Base-by-base conservation (phyloP, 1,140 invertebrate species). In the Saccostrea glomerata region DNA sequence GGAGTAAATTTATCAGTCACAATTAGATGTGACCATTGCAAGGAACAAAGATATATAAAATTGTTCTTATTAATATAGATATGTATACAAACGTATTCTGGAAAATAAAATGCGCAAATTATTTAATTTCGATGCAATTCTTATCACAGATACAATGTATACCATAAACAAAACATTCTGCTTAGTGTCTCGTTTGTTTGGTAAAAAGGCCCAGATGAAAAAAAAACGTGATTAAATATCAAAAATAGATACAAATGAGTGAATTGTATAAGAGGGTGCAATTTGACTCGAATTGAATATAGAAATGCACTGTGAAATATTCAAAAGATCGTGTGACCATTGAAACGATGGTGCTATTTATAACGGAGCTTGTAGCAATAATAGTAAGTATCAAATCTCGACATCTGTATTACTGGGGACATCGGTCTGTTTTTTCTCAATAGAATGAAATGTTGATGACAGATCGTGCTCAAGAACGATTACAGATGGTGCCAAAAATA, bases 371-470 rank as follows among this genome's bases (percentile, higher is more conserved):
- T 13, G 70, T 30, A 13, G 15, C 23, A 77, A 9, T 15, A 77
- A 17, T 20, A 5, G 17, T 23, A 15, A 11, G 25, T 30, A 77
- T 77, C 70, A 36, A 25, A 15, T 30, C 70, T 25, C 70, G 30
- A 12, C 70, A 77, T 77, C 70, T 77, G 70, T 77, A 77, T 63
- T 63, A 63, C 58, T 63, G 58, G 58, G n/a, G 58, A 20, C n/a
- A 63, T 63, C 17, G 58, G n/a, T 63, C 17, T n/a, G 17, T 17
- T 63, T 63, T 20, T 4, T 20, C 3, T 63, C 58, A 63, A 20
- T 2, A 20, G 17, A 63, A 63, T 63, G 58, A 63, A 63, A 63
- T 63, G 7, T 63, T 63, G 58, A 63, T 63, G 58, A 63, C 58
- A 63, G 58, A n/a, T 63, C 58, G 58, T 63, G 58, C 5, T 63